A percentile compares a stretch with the other conserved stretches of the same genome.
Conservation (phyloP, 2,888 invertebrate species). For the Deroplatys truncata region DNA sequence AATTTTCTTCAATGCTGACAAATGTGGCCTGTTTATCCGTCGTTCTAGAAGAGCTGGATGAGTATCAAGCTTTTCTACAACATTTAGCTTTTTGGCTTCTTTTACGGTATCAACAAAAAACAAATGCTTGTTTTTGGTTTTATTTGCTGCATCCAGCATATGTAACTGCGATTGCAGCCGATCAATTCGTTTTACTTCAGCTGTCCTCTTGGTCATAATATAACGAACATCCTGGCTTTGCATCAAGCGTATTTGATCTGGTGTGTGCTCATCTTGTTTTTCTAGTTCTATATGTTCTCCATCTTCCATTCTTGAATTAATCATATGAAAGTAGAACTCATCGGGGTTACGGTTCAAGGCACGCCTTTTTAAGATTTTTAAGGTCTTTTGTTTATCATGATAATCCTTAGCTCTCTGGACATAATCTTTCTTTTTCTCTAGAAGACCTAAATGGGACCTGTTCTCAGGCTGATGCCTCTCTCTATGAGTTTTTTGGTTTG, state of each 20-base stretch:
- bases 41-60: slow-evolving; percentile 66
- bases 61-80: slow-evolving; percentile 68
- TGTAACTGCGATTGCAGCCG: slow-evolving; percentile 75
- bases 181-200: slow-evolving; percentile 75
- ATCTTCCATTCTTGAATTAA: slow-evolving; percentile 70
- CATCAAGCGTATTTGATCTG: slow-evolving; percentile 84
- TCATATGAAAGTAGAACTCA: slow-evolving; percentile 98
- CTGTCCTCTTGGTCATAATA: slow-evolving; percentile 76
- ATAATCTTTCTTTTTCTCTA: slow-evolving; percentile 90
- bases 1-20: slow-evolving; percentile 25
- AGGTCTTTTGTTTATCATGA: slow-evolving; percentile 74
- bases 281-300: slow-evolving; percentile 60
- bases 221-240: slow-evolving; percentile 89
- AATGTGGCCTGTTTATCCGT: slow-evolving; percentile 46
- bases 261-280: slow-evolving; percentile 69
- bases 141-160: slow-evolving; percentile 69
- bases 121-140: slow-evolving; percentile 68
- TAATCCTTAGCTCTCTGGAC: slow-evolving; percentile 71
- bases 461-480: slow-evolving; percentile 81
- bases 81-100: slow-evolving; percentile 59
- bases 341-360: slow-evolving; percentile 94
- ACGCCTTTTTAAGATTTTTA: slow-evolving; percentile 76
- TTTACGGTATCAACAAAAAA: slow-evolving; percentile 69
- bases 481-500: slow-evolving; percentile 76
- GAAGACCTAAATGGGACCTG: slow-evolving; percentile 70